Evolutionary conservation across 2,888 invertebrate genomes (phyloP).

Genomic region (Urechis unicinctus): DNA sequence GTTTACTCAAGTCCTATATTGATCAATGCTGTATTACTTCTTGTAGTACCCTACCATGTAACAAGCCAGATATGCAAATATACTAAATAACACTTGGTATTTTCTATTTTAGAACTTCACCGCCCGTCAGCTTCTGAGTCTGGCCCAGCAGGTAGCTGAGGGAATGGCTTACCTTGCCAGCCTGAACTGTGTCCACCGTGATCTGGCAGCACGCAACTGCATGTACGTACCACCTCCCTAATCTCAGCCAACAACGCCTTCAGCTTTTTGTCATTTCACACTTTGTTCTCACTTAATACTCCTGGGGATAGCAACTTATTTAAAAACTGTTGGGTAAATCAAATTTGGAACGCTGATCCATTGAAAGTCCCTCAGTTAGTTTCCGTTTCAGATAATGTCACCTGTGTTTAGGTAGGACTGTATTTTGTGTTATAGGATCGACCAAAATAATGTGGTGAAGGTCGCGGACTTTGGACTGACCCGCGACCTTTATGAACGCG

Average conservation of each 20-base stretch:
- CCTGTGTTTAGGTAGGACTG: neutral
- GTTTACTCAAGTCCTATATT: no score
- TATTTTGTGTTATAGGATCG: constrained; percentile 44
- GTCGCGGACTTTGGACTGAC: constrained; percentile 59
- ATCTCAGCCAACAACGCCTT: no score
- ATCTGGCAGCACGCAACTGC: constrained; percentile 57
- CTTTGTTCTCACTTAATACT: no score
- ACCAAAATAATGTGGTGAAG: constrained; percentile 50
- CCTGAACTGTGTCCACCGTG: constrained; percentile 55
- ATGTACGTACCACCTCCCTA: constrained; percentile 51
- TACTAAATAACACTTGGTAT: no score
- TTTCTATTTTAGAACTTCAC: constrained; percentile 49
- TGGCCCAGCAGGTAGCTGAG: constrained; percentile 53
- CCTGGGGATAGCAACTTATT: no score
- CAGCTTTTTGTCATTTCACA: no score
- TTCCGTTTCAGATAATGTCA: constrained; percentile 1
- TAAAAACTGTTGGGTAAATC: neutral
- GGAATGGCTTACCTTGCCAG: constrained; percentile 56
- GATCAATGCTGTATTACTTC: no score
- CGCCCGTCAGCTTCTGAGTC: constrained; percentile 51
- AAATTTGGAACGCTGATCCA: no score
- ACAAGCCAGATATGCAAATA: no score
- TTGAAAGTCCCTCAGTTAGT: neutral
- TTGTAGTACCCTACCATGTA: no score
- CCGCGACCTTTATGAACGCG: constrained; percentile 55